Conservation (phyloP, 2,888 invertebrate genomes). For the Ormyrus nitidulus region DNA sequence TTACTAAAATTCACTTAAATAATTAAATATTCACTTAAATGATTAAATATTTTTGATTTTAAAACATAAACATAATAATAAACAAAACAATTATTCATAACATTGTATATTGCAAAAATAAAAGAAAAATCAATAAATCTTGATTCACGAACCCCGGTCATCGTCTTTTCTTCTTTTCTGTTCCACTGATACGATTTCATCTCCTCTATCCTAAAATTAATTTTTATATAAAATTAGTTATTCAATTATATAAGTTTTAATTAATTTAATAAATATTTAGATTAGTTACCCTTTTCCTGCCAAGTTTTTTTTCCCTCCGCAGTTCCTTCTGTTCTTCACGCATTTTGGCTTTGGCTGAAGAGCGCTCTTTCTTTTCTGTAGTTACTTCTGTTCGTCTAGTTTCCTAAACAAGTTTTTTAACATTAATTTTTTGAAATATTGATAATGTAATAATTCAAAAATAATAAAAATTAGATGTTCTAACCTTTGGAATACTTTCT, state of each 20-base stretch:
- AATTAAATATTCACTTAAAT: conserved; percentile 32
- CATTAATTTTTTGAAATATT: not conserved
- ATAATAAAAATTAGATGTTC: conserved; percentile 70
- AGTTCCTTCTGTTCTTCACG: conserved; percentile 88
- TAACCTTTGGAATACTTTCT: conserved; percentile 89
- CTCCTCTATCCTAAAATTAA: conserved; percentile 82
- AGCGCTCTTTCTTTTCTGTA: conserved; percentile 72
- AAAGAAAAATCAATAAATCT: conserved; percentile 46
- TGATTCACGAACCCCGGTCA: conserved; percentile 80
- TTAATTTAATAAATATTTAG: conserved; percentile 63
- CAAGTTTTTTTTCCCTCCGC: conserved; percentile 88
- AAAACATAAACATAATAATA: conserved; percentile 4
- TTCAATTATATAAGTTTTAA: not conserved
- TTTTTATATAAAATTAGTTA: conserved; percentile 44
- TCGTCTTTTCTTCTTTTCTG: conserved; percentile 89
- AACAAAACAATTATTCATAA: conserved; percentile 30
- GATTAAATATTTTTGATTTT: conserved; percentile 26
- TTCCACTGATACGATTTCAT: conserved; percentile 81
- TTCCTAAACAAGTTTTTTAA: conserved; percentile 62
- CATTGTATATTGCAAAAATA: conserved; percentile 30
- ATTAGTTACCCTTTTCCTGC: conserved; percentile 83
- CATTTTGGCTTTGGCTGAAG: conserved; percentile 70
- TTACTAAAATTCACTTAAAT: conserved; percentile 34
- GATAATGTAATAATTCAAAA: not conserved
- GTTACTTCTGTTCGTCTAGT: conserved; percentile 67